Evolutionary conservation across 2,113 vertebrate species (phyloP), one percentile per base, ranked within the genome.

Genomic region (Eretmodus cyanostictus): DNA sequence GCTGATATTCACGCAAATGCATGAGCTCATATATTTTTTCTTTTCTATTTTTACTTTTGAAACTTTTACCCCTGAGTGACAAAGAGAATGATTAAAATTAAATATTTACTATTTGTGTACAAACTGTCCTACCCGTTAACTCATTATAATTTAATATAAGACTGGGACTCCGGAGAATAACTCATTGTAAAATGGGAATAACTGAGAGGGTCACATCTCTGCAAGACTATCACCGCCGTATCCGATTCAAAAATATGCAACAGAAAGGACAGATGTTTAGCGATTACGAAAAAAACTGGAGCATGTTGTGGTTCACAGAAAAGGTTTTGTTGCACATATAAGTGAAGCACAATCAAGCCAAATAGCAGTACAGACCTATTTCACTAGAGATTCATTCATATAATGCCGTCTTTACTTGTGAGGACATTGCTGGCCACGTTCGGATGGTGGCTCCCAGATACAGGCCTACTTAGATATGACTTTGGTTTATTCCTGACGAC

Each of bases 341-440:
- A 71, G 8, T 71, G n/a, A 42, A 4, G n/a, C 38, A 24, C 2
- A 42, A 71, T 42, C n/a, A 42, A 0, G n/a, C 0, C 12, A 42
- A 71, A 42, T 6, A 42, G 66, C 12, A 71, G 38, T 42, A 42
- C 3, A 71, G 38, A 71, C 8, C 13, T 16, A 71, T 71, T 42
- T 71, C 66, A 42, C 66, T 71, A 8, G 66, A 16, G 34, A 66
- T 40, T 68, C 36, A 6, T 66, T 66, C 29, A 36, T 11, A 38
- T 22, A 38, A 22, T 40, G 1, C 7, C 1, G 10, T 38, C 63
- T 22, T 22, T 68, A 68, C 4, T 40, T 68, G 11, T 0, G 1
- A 68, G 63, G 34, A 68, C 63, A 66, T 66, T 66, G 31, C 61
- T 66, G 31, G 24, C 24, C 55, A 59, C 55, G 2, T 61, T 61